Evolutionary conservation across 2,113 vertebrate species (phyloP), one percentile per base, ranked within the genome.

Genomic region (Climacteris rufus): DNA sequence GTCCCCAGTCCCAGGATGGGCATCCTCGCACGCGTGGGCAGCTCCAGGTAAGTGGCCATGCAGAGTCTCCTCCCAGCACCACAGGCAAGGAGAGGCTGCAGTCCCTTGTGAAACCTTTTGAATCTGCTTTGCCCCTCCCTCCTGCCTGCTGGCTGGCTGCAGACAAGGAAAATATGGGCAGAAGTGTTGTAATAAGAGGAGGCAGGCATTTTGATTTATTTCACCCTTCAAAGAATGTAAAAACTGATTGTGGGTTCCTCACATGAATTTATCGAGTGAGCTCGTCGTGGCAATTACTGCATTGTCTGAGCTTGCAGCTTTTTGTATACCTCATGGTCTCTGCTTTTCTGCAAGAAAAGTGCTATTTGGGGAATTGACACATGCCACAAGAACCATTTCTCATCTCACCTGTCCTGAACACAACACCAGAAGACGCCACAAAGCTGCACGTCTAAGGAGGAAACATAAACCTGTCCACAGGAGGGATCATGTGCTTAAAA

Each of bases 221-320:
- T 74, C 9, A 23, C 10, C 10, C n/a, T 53, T 42, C 1, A 1
- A n/a, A 74, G 45, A 25, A 61, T 16, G 56, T 28, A 6, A 54
- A 64, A 83, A 35, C 15, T 27, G 37, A 14, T 13, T 72, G 53
- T 10, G 3, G 27, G 44, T 9, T 52, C 14, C 54, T 79, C 39
- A 2, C 31, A 0, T 9, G 19, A 13, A 22, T 53, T 28, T 53
- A 13, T 27, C 68, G 76, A 66, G 61, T 7, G 42, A 80, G 35
- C 11, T 59, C 1, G 0, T 28, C 19, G 0, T 3, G 31, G 23
- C 57, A 42, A 6, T 60, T 18, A 31, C 3, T 59, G 39, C n/a
- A 33, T 19, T 59, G 76, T 27, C 10, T 2, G 3, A 49, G 19
- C 22, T 19, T 40, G 15, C n/a, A 59, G 56, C 13, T 22, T 49